phyloP scores from a whole-genome alignment of 2,888 invertebrate genomes.

The Drosophila acutilabella region DNA sequence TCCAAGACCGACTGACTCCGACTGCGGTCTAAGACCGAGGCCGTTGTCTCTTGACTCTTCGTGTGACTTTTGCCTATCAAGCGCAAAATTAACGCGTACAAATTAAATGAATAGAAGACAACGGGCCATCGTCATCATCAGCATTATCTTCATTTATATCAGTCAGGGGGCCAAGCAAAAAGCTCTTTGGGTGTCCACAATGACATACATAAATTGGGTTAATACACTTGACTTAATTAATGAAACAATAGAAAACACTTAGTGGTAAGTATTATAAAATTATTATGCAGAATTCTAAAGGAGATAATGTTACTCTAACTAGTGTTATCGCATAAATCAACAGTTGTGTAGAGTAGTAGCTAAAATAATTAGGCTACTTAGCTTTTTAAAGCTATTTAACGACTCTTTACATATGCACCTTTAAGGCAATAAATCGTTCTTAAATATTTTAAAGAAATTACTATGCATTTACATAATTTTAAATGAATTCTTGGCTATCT shows the following conservation, averaged over 20 bases:
- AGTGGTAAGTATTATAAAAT: slow-evolving; percentile 1
- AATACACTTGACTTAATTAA: slow-evolving; percentile 18
- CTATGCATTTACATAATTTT: too few relatives aligned
- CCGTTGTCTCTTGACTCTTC: slow-evolving; percentile 56
- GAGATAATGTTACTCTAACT: not conserved
- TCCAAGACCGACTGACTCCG: not conserved
- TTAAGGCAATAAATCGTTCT: too few relatives aligned
- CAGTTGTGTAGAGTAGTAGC: too few relatives aligned
- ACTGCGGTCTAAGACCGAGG: not conserved
- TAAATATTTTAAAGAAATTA: too few relatives aligned
- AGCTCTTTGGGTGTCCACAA: slow-evolving; percentile 51
- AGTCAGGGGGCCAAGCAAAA: slow-evolving; percentile 21
- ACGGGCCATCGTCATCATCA: slow-evolving; percentile 40
- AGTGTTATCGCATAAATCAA: not conserved
- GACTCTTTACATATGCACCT: too few relatives aligned
- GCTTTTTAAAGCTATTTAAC: too few relatives aligned
- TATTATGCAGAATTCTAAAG: not conserved
- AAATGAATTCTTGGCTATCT: too few relatives aligned
- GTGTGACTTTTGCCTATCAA: slow-evolving; percentile 71
- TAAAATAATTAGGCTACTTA: too few relatives aligned
- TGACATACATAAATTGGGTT: slow-evolving; percentile 42
- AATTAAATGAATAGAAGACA: slow-evolving; percentile 70
- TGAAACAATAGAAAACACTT: not conserved
- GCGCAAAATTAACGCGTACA: slow-evolving; percentile 68
- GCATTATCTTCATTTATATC: slow-evolving; percentile 30